Percentiles rank a stretch among this genome's conserved stretches.
Evolutionary conservation across 2,113 vertebrate genomes (phyloP).

Genomic region (Monarcha castaneiventris): DNA sequence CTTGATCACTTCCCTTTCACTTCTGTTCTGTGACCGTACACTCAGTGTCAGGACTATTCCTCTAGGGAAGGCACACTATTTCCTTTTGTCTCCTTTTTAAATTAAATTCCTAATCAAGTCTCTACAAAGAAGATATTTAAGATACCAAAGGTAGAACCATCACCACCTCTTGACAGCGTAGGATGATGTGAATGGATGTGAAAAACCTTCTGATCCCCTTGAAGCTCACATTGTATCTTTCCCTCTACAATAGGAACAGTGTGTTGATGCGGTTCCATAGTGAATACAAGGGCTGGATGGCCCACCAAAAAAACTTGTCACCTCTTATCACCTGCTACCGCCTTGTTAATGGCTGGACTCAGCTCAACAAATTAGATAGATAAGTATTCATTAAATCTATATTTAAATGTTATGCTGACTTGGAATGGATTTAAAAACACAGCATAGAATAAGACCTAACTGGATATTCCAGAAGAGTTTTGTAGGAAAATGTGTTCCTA

Average conservation of each 20-base stretch:
- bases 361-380: background rate
- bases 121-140: background rate
- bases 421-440: background rate
- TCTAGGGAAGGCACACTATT: background rate
- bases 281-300: background rate
- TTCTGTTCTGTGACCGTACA: background rate
- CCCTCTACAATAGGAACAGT: background rate
- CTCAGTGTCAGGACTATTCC: background rate
- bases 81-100: background rate
- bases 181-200: background rate
- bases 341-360: background rate
- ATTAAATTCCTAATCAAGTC: conserved; percentile 6
- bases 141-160: background rate
- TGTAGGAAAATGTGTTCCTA: background rate
- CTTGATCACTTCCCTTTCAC: background rate
- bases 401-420: background rate
- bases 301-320: background rate
- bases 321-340: background rate
- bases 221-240: background rate
- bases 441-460: background rate
- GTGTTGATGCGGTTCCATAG: background rate
- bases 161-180: background rate
- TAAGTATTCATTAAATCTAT: background rate
- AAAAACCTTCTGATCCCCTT: background rate
- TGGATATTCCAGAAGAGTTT: background rate